Percentiles rank a stretch among this genome's conserved stretches.
phyloP scores from a whole-genome alignment of 2,888 invertebrate genomes.

The Adelognathus sp. region DNA sequence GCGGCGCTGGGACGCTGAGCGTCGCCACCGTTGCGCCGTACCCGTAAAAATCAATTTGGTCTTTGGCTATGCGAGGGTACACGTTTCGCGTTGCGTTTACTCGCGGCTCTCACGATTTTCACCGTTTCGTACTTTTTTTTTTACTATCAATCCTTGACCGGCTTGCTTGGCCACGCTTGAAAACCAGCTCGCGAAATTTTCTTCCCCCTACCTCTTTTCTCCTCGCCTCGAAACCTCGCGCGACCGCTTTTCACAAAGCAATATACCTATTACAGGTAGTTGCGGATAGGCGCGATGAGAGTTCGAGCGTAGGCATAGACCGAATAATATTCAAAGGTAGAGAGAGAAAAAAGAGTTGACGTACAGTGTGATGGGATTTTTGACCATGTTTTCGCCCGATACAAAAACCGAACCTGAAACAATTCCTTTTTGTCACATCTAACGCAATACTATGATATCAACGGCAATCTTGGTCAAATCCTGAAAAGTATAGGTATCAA shows the following conservation, averaged over 20 bases:
- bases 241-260: conserved; percentile 60
- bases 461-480: too few species aligned
- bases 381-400: too few species aligned
- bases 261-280: background rate
- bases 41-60: conserved; percentile 81
- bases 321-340: too few species aligned
- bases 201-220: background rate
- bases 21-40: conserved; percentile 77
- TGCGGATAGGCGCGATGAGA: conserved; percentile 3
- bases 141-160: conserved; percentile 15
- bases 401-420: too few species aligned
- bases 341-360: too few species aligned
- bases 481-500: too few species aligned
- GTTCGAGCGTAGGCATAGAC: too few species aligned
- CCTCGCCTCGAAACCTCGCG: conserved; percentile 31
- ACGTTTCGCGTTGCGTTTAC: conserved; percentile 48
- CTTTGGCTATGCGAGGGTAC: conserved; percentile 76
- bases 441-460: too few species aligned
- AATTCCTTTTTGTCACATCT: too few species aligned
- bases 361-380: too few species aligned
- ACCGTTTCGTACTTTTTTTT: conserved; percentile 3
- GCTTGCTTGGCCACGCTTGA: conserved; percentile 32
- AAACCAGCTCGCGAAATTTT: conserved; percentile 9
- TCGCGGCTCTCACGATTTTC: background rate
- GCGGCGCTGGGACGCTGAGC: conserved; percentile 73